phyloP scores from a whole-genome alignment of 2,113 vertebrate species.

The Falcunculus frontatus region DNA sequence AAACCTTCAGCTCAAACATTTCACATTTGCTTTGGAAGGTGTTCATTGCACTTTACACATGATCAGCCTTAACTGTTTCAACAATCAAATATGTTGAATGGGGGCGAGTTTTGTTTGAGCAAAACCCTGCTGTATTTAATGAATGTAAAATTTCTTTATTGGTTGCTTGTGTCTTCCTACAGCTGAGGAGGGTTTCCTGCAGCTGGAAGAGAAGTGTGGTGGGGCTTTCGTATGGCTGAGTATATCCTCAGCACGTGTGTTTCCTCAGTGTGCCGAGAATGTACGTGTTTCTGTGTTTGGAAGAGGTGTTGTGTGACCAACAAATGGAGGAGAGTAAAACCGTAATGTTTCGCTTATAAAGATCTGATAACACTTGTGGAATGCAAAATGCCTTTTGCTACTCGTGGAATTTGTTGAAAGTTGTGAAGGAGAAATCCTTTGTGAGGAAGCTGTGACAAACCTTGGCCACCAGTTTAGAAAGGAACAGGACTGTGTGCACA shows the following conservation, averaged over 20 bases:
- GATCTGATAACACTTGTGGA: background rate
- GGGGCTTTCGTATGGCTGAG: background rate
- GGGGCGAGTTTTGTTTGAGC: rapidly evolving
- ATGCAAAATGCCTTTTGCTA: background rate
- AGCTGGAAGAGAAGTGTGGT: background rate
- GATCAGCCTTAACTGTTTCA: background rate
- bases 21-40: background rate
- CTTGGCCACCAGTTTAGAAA: background rate
- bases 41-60: background rate
- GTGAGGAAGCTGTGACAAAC: background rate
- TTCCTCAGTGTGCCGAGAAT: background rate
- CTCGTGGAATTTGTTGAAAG: background rate
- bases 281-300: background rate
- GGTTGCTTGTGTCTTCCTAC: background rate
- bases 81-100: background rate
- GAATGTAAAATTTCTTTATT: background rate
- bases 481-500: background rate
- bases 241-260: background rate
- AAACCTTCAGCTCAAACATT: background rate
- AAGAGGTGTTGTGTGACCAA: background rate
- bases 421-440: background rate
- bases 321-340: background rate
- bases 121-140: background rate
- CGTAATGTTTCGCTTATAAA: background rate
- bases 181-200: background rate